A percentile compares a stretch with the other conserved stretches of the same genome.
Conservation (phyloP, 1,140 invertebrate genomes). For the Harlomillsia oculata region DNA sequence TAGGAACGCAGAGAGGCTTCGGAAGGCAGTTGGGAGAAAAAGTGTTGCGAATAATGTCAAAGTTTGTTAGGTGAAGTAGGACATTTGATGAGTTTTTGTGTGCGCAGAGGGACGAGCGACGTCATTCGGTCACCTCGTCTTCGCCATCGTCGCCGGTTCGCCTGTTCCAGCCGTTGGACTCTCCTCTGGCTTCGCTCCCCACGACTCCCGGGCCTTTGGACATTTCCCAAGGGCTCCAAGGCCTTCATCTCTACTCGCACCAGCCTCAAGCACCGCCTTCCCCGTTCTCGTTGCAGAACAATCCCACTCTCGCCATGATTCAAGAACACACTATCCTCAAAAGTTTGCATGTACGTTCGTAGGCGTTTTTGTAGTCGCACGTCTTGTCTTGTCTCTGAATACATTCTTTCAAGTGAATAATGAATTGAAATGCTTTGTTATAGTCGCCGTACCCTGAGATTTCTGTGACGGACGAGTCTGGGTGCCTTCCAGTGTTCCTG, state of each 20-base stretch:
- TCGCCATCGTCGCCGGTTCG: constrained; percentile 37
- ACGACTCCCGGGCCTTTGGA: constrained; percentile 38
- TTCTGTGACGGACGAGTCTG: constrained; percentile 77
- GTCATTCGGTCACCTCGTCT: constrained; percentile 36
- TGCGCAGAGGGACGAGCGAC: constrained; percentile 42
- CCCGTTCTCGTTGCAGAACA: constrained; percentile 37
- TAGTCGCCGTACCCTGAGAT: constrained; percentile 59
- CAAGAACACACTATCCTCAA: constrained; percentile 56
- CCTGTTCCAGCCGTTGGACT: constrained; percentile 36
- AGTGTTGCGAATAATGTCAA: no score
- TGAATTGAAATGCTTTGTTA: neutral
- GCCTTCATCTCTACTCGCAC: constrained; percentile 34
- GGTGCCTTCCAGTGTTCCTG: constrained; percentile 47
- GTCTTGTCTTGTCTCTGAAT: neutral
- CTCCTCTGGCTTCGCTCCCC: constrained; percentile 37
- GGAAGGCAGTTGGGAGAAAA: no score
- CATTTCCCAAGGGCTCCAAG: constrained; percentile 37
- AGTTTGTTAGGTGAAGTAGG: no score
- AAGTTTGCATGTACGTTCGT: constrained; percentile 42
- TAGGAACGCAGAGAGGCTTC: no score
- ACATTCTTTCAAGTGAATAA: neutral
- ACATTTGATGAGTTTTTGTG: no score
- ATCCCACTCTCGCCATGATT: constrained; percentile 69
- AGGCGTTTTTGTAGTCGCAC: neutral
- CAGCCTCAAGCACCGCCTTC: constrained; percentile 23